Percentiles rank a stretch among this genome's conserved stretches.
Evolutionary conservation across 2,113 vertebrate genomes (phyloP).

Genomic region (Vimba vimba): DNA sequence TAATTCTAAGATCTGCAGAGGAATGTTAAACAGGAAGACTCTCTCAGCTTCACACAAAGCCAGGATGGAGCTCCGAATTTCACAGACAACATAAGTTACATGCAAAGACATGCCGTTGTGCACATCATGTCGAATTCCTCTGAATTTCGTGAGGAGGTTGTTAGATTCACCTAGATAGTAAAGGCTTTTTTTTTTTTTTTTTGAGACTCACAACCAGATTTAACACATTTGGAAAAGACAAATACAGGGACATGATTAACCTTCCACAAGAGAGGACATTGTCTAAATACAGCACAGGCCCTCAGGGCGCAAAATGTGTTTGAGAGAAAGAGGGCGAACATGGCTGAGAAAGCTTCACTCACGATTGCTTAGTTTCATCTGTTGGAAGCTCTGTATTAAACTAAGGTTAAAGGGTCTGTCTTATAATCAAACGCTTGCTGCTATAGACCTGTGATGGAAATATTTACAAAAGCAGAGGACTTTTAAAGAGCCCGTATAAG

Average conservation of each 20-base stretch:
- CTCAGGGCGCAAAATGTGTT: background rate
- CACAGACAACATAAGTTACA: slow-evolving; percentile 63
- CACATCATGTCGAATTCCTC: background rate
- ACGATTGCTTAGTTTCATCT: background rate
- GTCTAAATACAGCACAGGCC: slow-evolving; percentile 16
- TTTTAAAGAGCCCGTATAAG: slow-evolving; percentile 2
- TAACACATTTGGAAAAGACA: slow-evolving; percentile 10
- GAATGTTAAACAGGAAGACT: slow-evolving; percentile 68
- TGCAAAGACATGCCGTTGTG: slow-evolving; percentile 54
- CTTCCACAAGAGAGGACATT: slow-evolving; percentile 24
- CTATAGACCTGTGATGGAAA: slow-evolving; percentile 46
- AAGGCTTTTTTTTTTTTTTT: background rate
- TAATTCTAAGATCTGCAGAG: background rate
- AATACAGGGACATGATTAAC: slow-evolving; percentile 31
- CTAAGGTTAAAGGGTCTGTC: background rate
- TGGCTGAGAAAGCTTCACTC: background rate
- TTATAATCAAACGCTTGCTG: slow-evolving; percentile 32
- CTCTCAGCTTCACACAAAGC: slow-evolving; percentile 69
- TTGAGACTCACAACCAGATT: background rate
- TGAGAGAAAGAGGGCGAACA: slow-evolving; percentile 17
- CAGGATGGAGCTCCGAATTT: slow-evolving; percentile 71
- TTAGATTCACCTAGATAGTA: background rate
- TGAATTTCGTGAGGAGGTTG: background rate
- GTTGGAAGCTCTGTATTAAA: background rate
- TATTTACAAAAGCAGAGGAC: slow-evolving; percentile 46